Conservation (phyloP, 2,888 invertebrate genomes). For the Drosophila koepferae region DNA sequence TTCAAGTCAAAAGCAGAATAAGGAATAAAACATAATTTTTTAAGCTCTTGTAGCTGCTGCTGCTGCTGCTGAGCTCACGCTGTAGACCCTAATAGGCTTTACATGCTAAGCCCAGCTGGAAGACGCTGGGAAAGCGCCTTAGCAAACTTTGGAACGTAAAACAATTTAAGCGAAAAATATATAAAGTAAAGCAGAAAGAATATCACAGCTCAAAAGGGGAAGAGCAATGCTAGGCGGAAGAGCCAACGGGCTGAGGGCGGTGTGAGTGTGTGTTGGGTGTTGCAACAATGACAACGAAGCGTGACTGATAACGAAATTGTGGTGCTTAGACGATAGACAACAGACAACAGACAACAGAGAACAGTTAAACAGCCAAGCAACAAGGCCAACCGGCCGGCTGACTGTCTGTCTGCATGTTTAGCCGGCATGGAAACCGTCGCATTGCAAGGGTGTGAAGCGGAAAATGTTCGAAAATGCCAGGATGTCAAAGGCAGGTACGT, state of each 20-base stretch:
- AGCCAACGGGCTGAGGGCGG: background rate
- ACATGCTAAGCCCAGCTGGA: conserved; percentile 35
- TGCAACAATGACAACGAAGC: conserved; percentile 53
- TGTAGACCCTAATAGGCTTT: conserved; percentile 47
- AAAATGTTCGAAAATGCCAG: conserved; percentile 34
- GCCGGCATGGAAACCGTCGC: conserved; percentile 48
- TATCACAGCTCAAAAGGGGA: conserved; percentile 39
- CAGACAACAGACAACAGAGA: background rate
- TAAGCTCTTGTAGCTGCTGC: conserved; percentile 16
- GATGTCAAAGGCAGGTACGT: conserved; percentile 46
- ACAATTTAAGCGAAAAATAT: conserved; percentile 16
- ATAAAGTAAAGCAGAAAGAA: conserved; percentile 17
- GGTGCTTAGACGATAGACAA: conserved; percentile 41
- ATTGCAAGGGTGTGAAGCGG: conserved; percentile 9
- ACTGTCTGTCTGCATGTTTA: background rate
- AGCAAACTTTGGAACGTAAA: conserved; percentile 27
- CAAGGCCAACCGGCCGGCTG: background rate
- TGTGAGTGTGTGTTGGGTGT: conserved; percentile 9
- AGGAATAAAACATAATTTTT: conserved; percentile 17
- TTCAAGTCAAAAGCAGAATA: background rate
- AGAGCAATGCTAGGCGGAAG: background rate
- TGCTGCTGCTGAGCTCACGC: conserved; percentile 16
- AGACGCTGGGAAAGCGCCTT: conserved; percentile 44
- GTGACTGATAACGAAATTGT: conserved; percentile 68
- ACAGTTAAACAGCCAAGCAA: conserved; percentile 17